A percentile compares a stretch with the other conserved stretches of the same genome.
Conservation (phyloP, 92 coral and sea anemone genomes). For the Meandrina meandrites region DNA sequence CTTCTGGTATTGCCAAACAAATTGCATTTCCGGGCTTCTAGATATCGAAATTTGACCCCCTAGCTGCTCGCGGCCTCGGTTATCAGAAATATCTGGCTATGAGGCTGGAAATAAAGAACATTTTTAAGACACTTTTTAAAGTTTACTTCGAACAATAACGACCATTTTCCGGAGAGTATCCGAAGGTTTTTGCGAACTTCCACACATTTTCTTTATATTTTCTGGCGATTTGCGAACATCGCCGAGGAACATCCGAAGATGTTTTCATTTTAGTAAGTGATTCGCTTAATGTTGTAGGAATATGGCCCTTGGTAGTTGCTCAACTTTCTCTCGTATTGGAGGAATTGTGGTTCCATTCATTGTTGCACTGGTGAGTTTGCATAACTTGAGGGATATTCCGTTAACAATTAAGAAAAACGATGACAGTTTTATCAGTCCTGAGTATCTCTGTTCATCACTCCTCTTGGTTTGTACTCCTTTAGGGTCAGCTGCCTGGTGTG, state of each 20-base stretch:
- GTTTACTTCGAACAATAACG: no score
- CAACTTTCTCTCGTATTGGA: slow-evolving; percentile 43
- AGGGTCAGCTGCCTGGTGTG: slow-evolving; percentile 63
- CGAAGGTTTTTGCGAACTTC: background rate
- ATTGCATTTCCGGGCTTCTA: no score
- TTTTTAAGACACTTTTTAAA: no score
- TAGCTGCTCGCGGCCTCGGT: no score
- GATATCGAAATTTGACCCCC: no score
- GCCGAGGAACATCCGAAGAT: background rate
- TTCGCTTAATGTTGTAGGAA: slow-evolving; percentile 5
- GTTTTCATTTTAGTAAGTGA: background rate
- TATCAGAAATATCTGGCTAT: no score
- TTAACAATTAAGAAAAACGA: no score
- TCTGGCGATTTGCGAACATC: background rate
- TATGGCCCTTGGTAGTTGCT: slow-evolving; percentile 43
- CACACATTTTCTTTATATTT: no score
- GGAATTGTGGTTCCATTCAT: slow-evolving; percentile 41
- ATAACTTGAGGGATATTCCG: no score
- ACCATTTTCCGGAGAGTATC: background rate
- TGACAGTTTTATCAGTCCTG: background rate
- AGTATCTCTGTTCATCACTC: background rate
- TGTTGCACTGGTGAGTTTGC: slow-evolving; percentile 31
- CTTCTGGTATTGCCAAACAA: no score
- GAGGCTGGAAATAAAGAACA: no score
- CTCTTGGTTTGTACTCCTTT: background rate